Evolutionary conservation across 2,797 vertebrate species (phyloP).

Genomic region (Enteromius thamalakanensis): DNA sequence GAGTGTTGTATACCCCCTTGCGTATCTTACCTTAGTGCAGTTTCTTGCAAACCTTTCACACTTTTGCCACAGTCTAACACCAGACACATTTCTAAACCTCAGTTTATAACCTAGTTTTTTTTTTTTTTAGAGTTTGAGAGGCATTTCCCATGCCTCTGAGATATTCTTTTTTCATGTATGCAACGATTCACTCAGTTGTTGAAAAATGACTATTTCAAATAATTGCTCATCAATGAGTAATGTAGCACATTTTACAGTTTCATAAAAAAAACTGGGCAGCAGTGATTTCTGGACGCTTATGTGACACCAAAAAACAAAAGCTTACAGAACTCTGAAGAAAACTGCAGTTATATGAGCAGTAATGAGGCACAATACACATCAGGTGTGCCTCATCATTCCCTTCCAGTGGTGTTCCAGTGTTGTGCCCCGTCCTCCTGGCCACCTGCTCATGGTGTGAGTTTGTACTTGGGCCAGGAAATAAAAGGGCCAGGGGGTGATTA

Average conservation of each 20-base stretch:
- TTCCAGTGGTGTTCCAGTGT: background rate
- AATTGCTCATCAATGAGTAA: background rate
- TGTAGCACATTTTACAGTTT: background rate
- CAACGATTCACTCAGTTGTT: background rate
- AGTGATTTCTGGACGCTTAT: background rate
- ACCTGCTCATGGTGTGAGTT: conserved; percentile 31
- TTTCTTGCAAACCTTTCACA: conserved; percentile 22
- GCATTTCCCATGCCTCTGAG: background rate
- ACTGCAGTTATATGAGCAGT: background rate
- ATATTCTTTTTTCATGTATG: background rate
- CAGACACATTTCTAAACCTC: background rate
- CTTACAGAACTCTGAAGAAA: background rate
- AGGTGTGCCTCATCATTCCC: conserved; percentile 15
- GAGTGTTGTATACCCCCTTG: background rate
- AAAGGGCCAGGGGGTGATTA: background rate
- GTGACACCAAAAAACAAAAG: background rate
- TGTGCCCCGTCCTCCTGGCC: conserved; percentile 1
- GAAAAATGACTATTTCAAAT: background rate
- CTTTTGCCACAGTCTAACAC: conserved; percentile 2
- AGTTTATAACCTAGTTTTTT: background rate
- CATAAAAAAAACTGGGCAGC: background rate
- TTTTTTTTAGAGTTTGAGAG: background rate
- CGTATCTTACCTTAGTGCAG: background rate
- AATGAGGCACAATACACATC: conserved; percentile 10
- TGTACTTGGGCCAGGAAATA: background rate